A percentile compares a stretch with the other conserved stretches of the same genome.
phyloP scores from a whole-genome alignment of 2,797 vertebrate genomes.

The Ctenosaura bakeri region DNA sequence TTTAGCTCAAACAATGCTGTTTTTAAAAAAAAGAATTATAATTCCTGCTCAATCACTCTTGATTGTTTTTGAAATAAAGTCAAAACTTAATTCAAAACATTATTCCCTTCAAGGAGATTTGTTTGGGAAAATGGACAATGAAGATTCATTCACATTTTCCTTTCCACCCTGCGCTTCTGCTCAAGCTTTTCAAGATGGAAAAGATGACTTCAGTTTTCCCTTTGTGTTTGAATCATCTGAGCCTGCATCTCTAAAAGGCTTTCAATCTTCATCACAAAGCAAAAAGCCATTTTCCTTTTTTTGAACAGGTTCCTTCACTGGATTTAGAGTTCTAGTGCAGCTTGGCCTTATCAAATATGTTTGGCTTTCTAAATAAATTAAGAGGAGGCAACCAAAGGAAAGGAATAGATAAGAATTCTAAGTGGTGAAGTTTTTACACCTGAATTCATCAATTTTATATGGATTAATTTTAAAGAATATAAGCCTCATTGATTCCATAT shows the following conservation, averaged over 20 bases:
- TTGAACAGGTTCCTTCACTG: conserved; percentile 74
- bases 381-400: background rate
- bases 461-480: conserved; percentile 13
- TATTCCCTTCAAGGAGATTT: conserved; percentile 75
- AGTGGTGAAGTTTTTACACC: background rate
- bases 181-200: conserved; percentile 79
- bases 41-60: conserved; percentile 12
- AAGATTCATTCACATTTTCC: conserved; percentile 81
- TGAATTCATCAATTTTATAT: background rate
- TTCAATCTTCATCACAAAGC: conserved; percentile 77
- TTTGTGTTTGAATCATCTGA: conserved; percentile 81
- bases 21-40: background rate
- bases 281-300: conserved; percentile 80
- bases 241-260: conserved; percentile 75
- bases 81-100: conserved; percentile 36
- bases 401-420: conserved; percentile 51
- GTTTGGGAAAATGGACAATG: conserved; percentile 81
- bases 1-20: background rate
- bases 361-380: conserved; percentile 64
- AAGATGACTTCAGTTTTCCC: conserved; percentile 81
- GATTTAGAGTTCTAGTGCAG: conserved; percentile 69
- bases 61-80: conserved; percentile 10
- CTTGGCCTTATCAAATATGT: conserved; percentile 69
- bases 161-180: conserved; percentile 76
- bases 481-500: conserved; percentile 34